phyloP scores from a whole-genome alignment of 23 tunicate species.

The Trididemnum clinides region DNA sequence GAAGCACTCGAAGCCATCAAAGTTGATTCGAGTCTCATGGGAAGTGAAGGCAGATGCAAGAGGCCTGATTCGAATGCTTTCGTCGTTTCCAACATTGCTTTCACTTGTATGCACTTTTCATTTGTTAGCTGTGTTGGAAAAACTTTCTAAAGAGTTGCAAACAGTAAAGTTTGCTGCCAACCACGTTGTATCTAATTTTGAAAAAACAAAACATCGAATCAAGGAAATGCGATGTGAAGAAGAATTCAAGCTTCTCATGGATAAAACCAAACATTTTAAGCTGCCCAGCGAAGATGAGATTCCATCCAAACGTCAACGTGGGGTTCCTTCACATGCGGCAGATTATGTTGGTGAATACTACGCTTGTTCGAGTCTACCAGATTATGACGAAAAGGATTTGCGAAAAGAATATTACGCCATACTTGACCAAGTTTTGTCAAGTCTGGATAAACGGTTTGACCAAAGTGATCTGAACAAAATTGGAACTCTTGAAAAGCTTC shows the following conservation, averaged over 20 bases:
- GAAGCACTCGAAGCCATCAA: slow-evolving; percentile 23
- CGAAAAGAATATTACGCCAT: slow-evolving; percentile 33
- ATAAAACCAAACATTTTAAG: slow-evolving; percentile 24
- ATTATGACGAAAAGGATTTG: slow-evolving; percentile 24
- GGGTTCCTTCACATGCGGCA: slow-evolving; percentile 24
- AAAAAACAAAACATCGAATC: slow-evolving; percentile 30
- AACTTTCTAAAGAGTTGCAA: slow-evolving; percentile 28
- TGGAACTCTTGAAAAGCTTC: slow-evolving; percentile 16
- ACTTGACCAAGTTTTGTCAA: slow-evolving; percentile 23
- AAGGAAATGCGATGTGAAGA: slow-evolving; percentile 21
- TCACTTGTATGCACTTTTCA: slow-evolving; percentile 28
- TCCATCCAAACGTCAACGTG: slow-evolving; percentile 21
- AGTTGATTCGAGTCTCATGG: slow-evolving; percentile 32
- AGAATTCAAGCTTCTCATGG: slow-evolving; percentile 33
- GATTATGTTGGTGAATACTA: slow-evolving; percentile 22
- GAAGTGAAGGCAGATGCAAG: slow-evolving; percentile 31
- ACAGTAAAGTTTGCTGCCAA: slow-evolving; percentile 31
- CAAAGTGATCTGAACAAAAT: slow-evolving; percentile 33
- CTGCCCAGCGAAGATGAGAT: slow-evolving; percentile 27
- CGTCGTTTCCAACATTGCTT: slow-evolving; percentile 36
- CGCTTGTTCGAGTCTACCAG: slow-evolving; percentile 36
- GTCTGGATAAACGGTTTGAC: slow-evolving; percentile 21
- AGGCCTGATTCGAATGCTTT: slow-evolving; percentile 31
- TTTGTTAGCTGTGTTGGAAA: slow-evolving; percentile 27
- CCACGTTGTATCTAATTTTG: slow-evolving; percentile 9